phyloP scores from a whole-genome alignment of 2,797 vertebrate genomes.

The Falco berigora region DNA sequence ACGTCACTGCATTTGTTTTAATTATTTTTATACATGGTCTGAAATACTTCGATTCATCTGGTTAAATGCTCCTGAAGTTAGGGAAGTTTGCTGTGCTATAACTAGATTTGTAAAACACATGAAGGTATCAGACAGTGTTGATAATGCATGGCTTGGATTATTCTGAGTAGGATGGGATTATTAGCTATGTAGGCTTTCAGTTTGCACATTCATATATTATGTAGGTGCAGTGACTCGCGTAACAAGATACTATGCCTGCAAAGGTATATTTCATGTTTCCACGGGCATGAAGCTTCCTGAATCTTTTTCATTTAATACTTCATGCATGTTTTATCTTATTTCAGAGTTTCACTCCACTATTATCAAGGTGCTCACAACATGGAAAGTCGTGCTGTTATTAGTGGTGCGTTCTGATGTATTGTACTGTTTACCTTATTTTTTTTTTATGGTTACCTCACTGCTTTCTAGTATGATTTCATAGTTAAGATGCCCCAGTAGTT shows the following conservation, averaged over 20 bases:
- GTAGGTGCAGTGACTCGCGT: neutral
- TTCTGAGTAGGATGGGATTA: neutral
- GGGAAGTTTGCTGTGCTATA: neutral
- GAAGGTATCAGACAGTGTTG: neutral
- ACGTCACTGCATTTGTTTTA: neutral
- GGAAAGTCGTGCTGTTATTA: neutral
- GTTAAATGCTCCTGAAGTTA: neutral
- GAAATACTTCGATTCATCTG: neutral
- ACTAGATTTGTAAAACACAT: neutral
- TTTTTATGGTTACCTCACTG: neutral
- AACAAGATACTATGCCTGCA: neutral
- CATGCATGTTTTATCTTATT: neutral
- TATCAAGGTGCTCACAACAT: neutral
- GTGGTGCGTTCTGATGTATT: neutral
- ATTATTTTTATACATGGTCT: neutral
- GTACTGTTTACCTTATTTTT: neutral
- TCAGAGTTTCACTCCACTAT: neutral
- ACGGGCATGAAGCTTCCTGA: neutral
- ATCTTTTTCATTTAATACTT: neutral
- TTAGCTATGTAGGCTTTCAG: neutral
- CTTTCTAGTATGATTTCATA: neutral
- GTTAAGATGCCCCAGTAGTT: neutral
- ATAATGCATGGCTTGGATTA: neutral
- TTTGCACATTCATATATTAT: neutral
- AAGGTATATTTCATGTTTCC: neutral